Evolutionary conservation across 2,888 invertebrate genomes (phyloP), one percentile per base, ranked within the genome.

Genomic region (Synergus laeviventris): DNA sequence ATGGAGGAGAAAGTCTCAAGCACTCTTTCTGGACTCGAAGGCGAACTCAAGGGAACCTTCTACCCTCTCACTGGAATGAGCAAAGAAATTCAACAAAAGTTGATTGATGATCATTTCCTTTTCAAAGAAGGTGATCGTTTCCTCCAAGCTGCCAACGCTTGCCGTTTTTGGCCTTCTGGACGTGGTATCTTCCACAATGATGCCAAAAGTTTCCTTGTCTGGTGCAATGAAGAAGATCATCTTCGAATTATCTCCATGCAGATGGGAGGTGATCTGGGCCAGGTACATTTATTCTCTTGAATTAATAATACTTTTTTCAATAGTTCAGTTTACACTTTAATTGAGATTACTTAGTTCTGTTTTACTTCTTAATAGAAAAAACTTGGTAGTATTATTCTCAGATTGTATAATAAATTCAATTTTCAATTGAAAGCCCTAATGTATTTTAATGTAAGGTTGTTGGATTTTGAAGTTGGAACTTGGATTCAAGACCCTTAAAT

Each of bases 221-320:
- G 99, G 98, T 96, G 96, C 94, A 99, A 98, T 91, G 98, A 99
- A 92, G 99, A 99, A 92, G 99, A 99, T 93, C 99, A 99, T 92
- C 95, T 98, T 90, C 96, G 99, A 87, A 95, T 99, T 90, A 99
- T 99, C 92, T 98, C 98, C 91, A 99, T 99, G 98, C 98, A 98
- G 92, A 96, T 96, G 95, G 98, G 98, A 84, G 98, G 98, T 89
- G 97, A 98, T 92, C 94, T 98, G 90, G 96, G 96, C 89, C 91
- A 92, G 90, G 92, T 91, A 78, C 78, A n/a, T n/a, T n/a, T n/a
- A n/a, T n/a, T n/a, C n/a, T n/a, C n/a, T n/a, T n/a, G n/a, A n/a
- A n/a, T n/a, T n/a, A n/a, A n/a, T n/a, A n/a, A n/a, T n/a, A n/a
- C n/a, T n/a, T n/a, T n/a, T n/a, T n/a, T n/a, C n/a, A n/a, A n/a